Percentiles rank a stretch among this genome's conserved stretches.
Evolutionary conservation across 2,888 invertebrate genomes (phyloP).

Genomic region (Candidula unifasciata): DNA sequence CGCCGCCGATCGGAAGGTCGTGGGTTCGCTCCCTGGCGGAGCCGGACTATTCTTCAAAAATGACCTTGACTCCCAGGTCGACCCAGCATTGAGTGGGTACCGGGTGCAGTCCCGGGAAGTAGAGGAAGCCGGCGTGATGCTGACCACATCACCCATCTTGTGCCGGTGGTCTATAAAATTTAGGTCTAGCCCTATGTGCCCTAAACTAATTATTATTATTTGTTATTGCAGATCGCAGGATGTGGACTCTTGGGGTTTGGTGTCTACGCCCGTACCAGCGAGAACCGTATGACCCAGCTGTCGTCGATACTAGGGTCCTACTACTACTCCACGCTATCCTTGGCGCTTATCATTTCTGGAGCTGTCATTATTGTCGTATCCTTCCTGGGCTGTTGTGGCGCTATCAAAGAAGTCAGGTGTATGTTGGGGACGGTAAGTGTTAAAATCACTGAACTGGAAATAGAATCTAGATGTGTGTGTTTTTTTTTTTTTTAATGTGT

Average conservation of each 20-base stretch:
- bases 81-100: too few relatives aligned
- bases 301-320: conserved; percentile 85
- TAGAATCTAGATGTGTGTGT: too few relatives aligned
- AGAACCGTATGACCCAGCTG: conserved; percentile 89
- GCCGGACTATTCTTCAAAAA: too few relatives aligned
- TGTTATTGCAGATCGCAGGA: conserved; percentile 65
- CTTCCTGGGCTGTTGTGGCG: conserved; percentile 94
- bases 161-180: too few relatives aligned
- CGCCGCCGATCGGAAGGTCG: too few relatives aligned
- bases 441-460: not conserved
- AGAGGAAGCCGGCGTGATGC: too few relatives aligned
- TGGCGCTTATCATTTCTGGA: conserved; percentile 89
- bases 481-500: too few relatives aligned
- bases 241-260: conserved; percentile 84
- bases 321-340: conserved; percentile 90
- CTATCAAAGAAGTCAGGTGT: conserved; percentile 95
- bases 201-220: not conserved
- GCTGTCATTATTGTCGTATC: conserved; percentile 89
- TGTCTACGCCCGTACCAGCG: conserved; percentile 90
- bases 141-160: too few relatives aligned
- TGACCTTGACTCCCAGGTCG: too few relatives aligned
- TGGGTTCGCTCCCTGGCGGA: too few relatives aligned
- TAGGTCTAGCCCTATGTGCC: too few relatives aligned
- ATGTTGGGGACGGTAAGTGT: conserved; percentile 90
- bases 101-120: too few relatives aligned